Conservation (phyloP, 2,888 invertebrate species). For the Nomada lathburiana region DNA sequence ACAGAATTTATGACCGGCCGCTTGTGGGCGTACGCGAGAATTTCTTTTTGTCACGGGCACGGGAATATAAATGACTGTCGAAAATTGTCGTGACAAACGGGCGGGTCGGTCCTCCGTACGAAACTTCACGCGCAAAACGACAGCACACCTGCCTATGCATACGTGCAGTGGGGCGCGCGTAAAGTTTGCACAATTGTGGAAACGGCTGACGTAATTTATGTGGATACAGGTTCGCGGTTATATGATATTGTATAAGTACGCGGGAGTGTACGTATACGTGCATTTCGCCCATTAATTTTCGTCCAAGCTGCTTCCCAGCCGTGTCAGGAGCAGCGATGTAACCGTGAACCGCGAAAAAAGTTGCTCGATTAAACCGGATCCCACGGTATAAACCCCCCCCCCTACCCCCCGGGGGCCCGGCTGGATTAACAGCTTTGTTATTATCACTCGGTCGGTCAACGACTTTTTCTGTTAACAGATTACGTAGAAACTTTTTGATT, state of each 20-base stretch:
- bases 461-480: conserved; percentile 46
- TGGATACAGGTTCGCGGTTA: conserved; percentile 61
- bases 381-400: conserved; percentile 16
- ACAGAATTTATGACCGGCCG: too few relatives aligned
- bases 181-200: conserved; percentile 64
- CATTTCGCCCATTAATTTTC: conserved; percentile 74
- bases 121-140: conserved; percentile 65
- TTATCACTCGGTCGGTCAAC: conserved; percentile 49
- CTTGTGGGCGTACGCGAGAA: neutral
- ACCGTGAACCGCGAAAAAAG: conserved; percentile 59
- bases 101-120: conserved; percentile 43
- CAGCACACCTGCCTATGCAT: conserved; percentile 37
- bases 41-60: conserved; percentile 39
- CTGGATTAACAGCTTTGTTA: conserved; percentile 60
- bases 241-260: conserved; percentile 67
- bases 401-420: conserved; percentile 18
- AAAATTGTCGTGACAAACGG: conserved; percentile 64
- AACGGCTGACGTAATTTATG: conserved; percentile 69
- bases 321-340: conserved; percentile 71
- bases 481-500: conserved; percentile 51
- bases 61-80: conserved; percentile 60
- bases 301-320: conserved; percentile 67
- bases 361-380: conserved; percentile 71
- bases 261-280: conserved; percentile 43
- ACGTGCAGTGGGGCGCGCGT: conserved; percentile 25